phyloP scores from a whole-genome alignment of 1,140 invertebrate species.

The Frieseomelitta varia region DNA sequence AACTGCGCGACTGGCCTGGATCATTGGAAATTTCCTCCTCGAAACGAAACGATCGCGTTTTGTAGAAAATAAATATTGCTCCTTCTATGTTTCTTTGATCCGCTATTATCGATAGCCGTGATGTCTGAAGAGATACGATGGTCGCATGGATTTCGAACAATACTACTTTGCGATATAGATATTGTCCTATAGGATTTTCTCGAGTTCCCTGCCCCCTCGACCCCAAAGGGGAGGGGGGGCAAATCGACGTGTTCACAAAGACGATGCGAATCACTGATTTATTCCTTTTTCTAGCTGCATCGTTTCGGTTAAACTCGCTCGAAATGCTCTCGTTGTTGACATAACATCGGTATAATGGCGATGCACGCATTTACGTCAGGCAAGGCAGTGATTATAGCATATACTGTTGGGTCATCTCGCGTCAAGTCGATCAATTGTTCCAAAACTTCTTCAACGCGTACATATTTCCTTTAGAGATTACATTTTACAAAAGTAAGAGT shows the following conservation, averaged over 20 bases:
- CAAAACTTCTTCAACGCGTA: background rate
- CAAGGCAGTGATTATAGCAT: conserved; percentile 69
- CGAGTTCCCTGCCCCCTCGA: background rate
- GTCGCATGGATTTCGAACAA: conserved; percentile 20
- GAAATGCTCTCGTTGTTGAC: conserved; percentile 17
- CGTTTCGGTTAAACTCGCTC: conserved; percentile 16
- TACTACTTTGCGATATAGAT: conserved; percentile 21
- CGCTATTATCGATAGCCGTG: background rate
- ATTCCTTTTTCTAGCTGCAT: conserved; percentile 1
- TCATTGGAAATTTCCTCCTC: background rate
- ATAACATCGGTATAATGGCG: conserved; percentile 45
- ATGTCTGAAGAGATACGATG: conserved; percentile 3
- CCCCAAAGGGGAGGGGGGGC: too few species aligned
- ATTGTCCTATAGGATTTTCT: conserved; percentile 16
- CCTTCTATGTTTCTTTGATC: background rate
- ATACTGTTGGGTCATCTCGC: conserved; percentile 36
- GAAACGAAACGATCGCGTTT: background rate
- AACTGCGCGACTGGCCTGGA: conserved; percentile 5
- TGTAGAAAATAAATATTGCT: conserved; percentile 35
- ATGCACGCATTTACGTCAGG: conserved; percentile 54
- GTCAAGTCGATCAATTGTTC: conserved; percentile 6
- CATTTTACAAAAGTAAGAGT: too few species aligned
- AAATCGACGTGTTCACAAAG: background rate
- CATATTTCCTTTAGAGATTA: background rate
- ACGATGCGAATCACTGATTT: background rate